phyloP scores from a whole-genome alignment of 2,113 vertebrate genomes.

The Macroglossus sobrinus region DNA sequence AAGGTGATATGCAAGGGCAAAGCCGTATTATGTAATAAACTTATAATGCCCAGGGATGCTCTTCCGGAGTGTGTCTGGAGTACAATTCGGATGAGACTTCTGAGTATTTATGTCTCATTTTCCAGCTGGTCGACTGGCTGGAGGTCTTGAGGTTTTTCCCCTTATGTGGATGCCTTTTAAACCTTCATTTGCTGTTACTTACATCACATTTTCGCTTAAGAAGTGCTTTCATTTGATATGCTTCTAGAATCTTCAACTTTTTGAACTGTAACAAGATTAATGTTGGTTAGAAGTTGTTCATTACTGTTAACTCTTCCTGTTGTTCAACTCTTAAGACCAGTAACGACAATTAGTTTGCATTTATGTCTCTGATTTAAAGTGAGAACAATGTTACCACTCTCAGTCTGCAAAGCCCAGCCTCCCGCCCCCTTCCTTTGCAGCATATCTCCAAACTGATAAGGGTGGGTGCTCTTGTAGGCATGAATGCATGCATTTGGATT shows the following conservation, averaged over 20 bases:
- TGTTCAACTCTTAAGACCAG: not conserved
- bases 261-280: not conserved
- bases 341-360: not conserved
- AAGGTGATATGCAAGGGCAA: slow-evolving; percentile 77
- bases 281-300: not conserved
- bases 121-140: slow-evolving; percentile 4
- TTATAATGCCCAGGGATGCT: slow-evolving; percentile 37
- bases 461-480: not conserved
- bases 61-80: not conserved
- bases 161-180: slow-evolving; percentile 11
- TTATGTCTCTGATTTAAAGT: slow-evolving; percentile 10
- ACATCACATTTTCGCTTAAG: slow-evolving; percentile 15
- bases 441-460: slow-evolving; percentile 62
- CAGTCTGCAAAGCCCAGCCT: slow-evolving; percentile 10
- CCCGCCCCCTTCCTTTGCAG: slow-evolving; percentile 53
- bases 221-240: not conserved
- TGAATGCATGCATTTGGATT: not conserved
- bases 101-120: not conserved
- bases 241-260: slow-evolving; percentile 17
- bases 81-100: not conserved
- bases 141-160: not conserved
- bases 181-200: slow-evolving; percentile 8
- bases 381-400: not conserved
- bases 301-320: not conserved
- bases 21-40: slow-evolving; percentile 74